phyloP scores from a whole-genome alignment of 2,113 vertebrate species.

The Zingel zingel region DNA sequence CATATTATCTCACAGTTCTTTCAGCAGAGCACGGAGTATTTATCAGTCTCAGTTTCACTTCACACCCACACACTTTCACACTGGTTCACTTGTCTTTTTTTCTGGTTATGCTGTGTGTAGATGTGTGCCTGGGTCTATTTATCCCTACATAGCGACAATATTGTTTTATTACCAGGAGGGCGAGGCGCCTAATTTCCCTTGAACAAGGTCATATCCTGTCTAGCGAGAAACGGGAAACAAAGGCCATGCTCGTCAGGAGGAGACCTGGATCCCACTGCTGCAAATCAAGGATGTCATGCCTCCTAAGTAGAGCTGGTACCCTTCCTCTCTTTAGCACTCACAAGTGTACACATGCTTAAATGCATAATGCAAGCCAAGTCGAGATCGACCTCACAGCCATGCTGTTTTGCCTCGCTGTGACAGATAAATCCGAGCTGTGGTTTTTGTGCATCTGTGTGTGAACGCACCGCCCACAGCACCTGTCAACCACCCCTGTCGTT shows the following conservation, averaged over 20 bases:
- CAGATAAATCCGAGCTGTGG: slow-evolving; percentile 61
- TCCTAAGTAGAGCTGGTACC: slow-evolving; percentile 38
- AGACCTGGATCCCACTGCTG: slow-evolving; percentile 42
- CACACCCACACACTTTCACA: slow-evolving; percentile 50
- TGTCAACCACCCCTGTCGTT: slow-evolving; percentile 73
- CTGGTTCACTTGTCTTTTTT: slow-evolving; percentile 18
- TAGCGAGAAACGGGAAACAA: slow-evolving; percentile 54
- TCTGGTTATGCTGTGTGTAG: slow-evolving; percentile 35
- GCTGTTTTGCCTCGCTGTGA: slow-evolving; percentile 55
- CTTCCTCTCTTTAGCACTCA: slow-evolving; percentile 38
- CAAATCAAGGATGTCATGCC: slow-evolving; percentile 50
- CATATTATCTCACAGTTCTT: slow-evolving; percentile 36
- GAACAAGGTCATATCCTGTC: slow-evolving; percentile 69
- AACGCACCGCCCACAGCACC: slow-evolving; percentile 64
- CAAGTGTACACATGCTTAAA: slow-evolving; percentile 47
- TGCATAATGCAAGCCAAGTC: slow-evolving; percentile 56
- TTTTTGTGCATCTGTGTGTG: slow-evolving; percentile 64
- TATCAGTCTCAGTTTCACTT: slow-evolving; percentile 52
- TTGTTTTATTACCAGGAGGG: slow-evolving; percentile 52
- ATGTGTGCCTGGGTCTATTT: slow-evolving; percentile 38
- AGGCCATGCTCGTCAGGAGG: slow-evolving; percentile 10
- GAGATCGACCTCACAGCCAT: slow-evolving; percentile 53
- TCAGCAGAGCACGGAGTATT: slow-evolving; percentile 40
- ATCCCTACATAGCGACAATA: slow-evolving; percentile 50
- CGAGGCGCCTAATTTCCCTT: slow-evolving; percentile 41